Conservation (phyloP, 37 sponge, comb jelly and placozoan genomes). For the Amphimedon queenslandica region DNA sequence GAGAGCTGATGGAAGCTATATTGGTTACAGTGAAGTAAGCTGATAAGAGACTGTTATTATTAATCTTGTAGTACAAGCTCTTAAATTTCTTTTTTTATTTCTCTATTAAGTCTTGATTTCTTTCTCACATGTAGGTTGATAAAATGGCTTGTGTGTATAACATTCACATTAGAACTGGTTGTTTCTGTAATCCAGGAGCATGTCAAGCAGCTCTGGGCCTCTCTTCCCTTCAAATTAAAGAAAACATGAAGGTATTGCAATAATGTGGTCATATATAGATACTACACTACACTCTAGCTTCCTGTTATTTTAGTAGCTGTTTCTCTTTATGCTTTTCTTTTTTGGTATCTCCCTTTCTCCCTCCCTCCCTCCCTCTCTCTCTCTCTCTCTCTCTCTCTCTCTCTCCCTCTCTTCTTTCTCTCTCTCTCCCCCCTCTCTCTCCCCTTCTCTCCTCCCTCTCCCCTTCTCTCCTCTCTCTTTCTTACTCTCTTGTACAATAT, state of each 20-base stretch:
- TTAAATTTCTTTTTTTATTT: too few relatives aligned
- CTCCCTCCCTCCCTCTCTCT: background rate
- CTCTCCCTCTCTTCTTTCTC: background rate
- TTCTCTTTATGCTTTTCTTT: background rate
- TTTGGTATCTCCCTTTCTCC: background rate
- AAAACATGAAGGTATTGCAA: slow-evolving; percentile 53
- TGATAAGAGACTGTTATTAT: too few relatives aligned
- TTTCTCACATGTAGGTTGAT: slow-evolving; percentile 76
- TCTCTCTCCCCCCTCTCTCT: background rate
- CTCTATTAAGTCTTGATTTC: too few relatives aligned
- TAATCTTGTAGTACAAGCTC: too few relatives aligned
- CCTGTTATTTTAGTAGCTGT: background rate
- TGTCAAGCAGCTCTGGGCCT: slow-evolving; percentile 73
- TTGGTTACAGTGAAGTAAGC: slow-evolving; percentile 80
- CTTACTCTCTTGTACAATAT: background rate
- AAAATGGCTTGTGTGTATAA: slow-evolving; percentile 48
- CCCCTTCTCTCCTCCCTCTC: background rate
- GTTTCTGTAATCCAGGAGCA: slow-evolving; percentile 94
- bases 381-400: background rate
- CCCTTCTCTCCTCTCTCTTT: background rate
- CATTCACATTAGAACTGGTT: slow-evolving; percentile 89
- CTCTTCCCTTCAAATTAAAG: slow-evolving; percentile 23
- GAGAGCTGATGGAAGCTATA: slow-evolving; percentile 44
- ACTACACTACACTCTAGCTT: too few relatives aligned
- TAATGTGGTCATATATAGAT: too few relatives aligned